These are phyloP conservation scores for Nothocercus nigrocapillus DNA, from an alignment of 2,113 vertebrate genomes.

Conservation along the genomic window DNA sequence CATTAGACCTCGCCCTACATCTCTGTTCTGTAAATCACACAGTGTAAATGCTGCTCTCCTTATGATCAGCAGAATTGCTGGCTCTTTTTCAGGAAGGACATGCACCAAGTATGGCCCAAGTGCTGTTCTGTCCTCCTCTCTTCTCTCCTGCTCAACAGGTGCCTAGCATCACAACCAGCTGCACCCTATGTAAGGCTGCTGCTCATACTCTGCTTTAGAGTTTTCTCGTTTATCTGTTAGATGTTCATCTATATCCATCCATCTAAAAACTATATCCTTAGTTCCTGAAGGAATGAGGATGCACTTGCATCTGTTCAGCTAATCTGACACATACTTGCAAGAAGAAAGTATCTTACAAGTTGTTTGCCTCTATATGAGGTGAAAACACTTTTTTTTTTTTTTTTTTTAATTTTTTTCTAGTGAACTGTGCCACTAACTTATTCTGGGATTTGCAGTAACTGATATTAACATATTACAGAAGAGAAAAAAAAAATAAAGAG, in stretches of 20 bases:
- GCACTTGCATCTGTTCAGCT: conserved; percentile 27
- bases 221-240: background rate
- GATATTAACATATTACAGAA: conserved; percentile 3
- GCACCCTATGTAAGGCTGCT: background rate
- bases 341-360: conserved; percentile 57
- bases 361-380: conserved; percentile 24
- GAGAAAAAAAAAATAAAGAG: background rate
- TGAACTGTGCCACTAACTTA: conserved; percentile 54
- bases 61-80: fast-evolving
- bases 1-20: background rate
- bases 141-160: background rate
- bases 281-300: conserved; percentile 52
- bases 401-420: background rate
- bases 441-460: background rate
- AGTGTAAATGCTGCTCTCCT: background rate
- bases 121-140: background rate
- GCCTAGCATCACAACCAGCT: fast-evolving
- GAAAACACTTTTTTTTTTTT: conserved; percentile 38
- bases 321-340: conserved; percentile 47
- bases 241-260: background rate
- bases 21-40: background rate
- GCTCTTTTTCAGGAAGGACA: background rate
- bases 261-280: background rate
- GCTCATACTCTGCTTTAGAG: background rate
- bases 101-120: background rate